Base-by-base conservation (phyloP, 2,113 vertebrate genomes). In the Hypanus sabinus region DNA sequence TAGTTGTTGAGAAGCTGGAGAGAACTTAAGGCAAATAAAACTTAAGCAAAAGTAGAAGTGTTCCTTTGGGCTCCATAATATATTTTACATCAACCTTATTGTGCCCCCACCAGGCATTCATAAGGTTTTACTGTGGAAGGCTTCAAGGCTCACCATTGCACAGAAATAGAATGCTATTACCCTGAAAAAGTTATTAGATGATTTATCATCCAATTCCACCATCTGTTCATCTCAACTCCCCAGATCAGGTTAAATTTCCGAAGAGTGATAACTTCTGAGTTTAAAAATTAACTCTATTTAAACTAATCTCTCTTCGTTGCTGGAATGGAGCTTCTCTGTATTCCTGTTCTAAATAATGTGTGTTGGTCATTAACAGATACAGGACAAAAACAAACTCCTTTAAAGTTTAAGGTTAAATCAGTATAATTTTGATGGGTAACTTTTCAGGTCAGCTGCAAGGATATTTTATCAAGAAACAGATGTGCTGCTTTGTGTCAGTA, bases 381-480 rank as follows among this genome's bases (percentile, higher is more conserved):
- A 10, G 46, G 38, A 92, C 46, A 92, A 36, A 92, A 71, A 33
- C 18, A 71, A n/a, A 4, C 22, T 24, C 30, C 60, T 71, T 38
- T 36, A 70, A 73, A 9, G 36, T 46, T 46, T 73, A 73, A 27
- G 38, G 22, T 2, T 46, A 57, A 65, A 7, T 90, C 62, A n/a
- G 30, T 5, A 4, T 90, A 90, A 70, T 90, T 68, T 62, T 90
- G n/a, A 4, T 22, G 60, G 68, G 68, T 73, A 36, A 1, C 62
- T 91, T 1, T 65, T 68, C 22, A 46, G 68, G 70, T 73, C 68
- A 93, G 24, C 68, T 93, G 27, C 91, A 73, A 73, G 38, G 24
- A 73, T 93, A 73, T 73, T 46, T 93, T 93, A 93, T 70, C 70
- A 46, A 46, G 70, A 33, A 93, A 73, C 91, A 93, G 62, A 70